A percentile compares a stretch with the other conserved stretches of the same genome.
Conservation (phyloP, 2,113 vertebrate species). For the Puffinus mauretanicus region DNA sequence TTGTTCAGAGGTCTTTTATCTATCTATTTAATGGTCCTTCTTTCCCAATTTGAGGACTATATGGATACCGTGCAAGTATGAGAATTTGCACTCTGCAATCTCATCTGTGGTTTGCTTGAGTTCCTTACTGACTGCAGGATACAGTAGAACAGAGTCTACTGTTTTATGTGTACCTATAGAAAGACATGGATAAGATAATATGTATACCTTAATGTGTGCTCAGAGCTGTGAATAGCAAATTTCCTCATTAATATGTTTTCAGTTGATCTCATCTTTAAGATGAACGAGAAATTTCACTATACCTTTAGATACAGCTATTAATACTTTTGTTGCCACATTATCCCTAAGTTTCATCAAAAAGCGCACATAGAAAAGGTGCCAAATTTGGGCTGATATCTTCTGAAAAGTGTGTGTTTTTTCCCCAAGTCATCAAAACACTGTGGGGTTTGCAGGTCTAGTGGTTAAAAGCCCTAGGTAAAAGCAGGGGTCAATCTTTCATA, state of each 20-base stretch:
- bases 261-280: background rate
- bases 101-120: background rate
- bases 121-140: background rate
- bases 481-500: background rate
- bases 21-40: background rate
- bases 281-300: background rate
- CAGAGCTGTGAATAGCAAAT: background rate
- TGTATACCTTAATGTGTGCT: background rate
- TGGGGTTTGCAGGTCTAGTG: background rate
- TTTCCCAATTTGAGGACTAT: background rate
- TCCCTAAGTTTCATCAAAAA: background rate
- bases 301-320: background rate
- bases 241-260: background rate
- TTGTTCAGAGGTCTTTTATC: background rate
- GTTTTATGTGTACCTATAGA: background rate
- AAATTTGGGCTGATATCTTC: background rate
- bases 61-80: rapidly evolving
- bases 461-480: background rate
- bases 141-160: background rate
- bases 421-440: background rate
- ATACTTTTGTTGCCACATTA: background rate
- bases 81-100: background rate
- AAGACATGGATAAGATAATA: background rate
- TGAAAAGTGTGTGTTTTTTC: background rate
- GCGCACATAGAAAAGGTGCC: rapidly evolving